These are phyloP conservation scores for Drosophila multiciliata DNA, from an alignment of 2,888 invertebrate species.

Conservation along the genomic window DNA sequence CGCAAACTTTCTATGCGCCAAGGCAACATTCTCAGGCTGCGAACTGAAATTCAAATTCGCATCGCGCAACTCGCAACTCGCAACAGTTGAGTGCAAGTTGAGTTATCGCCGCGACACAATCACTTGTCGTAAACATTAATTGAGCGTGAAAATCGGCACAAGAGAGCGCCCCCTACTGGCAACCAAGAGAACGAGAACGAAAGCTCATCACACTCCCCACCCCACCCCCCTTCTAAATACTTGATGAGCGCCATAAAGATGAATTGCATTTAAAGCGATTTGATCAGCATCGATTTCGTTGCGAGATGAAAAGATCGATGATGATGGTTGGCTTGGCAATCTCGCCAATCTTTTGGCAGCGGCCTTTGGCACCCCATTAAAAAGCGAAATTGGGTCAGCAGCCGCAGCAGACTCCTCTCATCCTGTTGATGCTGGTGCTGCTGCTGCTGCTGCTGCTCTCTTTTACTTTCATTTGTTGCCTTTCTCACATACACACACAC, in stretches of 20 bases:
- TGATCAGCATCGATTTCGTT: slow-evolving; percentile 56
- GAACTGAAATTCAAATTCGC: slow-evolving; percentile 25
- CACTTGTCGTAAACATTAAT: slow-evolving; percentile 81
- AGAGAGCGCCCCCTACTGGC: slow-evolving; percentile 17
- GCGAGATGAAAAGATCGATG: slow-evolving; percentile 51
- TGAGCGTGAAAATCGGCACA: slow-evolving; percentile 62
- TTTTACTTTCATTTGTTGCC: slow-evolving; percentile 77
- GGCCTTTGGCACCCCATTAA: slow-evolving; percentile 82
- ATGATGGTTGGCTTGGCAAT: slow-evolving; percentile 28
- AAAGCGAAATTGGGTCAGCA: slow-evolving; percentile 74
- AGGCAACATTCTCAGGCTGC: slow-evolving; percentile 59
- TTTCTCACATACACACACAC: slow-evolving; percentile 47
- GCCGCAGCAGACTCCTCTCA: slow-evolving; percentile 35
- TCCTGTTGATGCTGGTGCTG: slow-evolving; percentile 45
- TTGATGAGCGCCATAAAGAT: slow-evolving; percentile 64
- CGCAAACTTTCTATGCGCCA: slow-evolving; percentile 57
- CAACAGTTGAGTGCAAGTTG: slow-evolving; percentile 43
- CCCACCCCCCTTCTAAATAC: neutral
- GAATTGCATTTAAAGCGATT: slow-evolving; percentile 50
- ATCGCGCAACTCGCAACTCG: slow-evolving; percentile 1
- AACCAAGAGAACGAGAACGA: slow-evolving; percentile 20
- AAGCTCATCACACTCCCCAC: slow-evolving; percentile 3
- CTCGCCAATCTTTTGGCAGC: slow-evolving; percentile 57
- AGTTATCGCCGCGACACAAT: slow-evolving; percentile 74
- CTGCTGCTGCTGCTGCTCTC: slow-evolving; percentile 39